Conservation (phyloP, 2,797 vertebrate genomes). For the Lemur catta region DNA sequence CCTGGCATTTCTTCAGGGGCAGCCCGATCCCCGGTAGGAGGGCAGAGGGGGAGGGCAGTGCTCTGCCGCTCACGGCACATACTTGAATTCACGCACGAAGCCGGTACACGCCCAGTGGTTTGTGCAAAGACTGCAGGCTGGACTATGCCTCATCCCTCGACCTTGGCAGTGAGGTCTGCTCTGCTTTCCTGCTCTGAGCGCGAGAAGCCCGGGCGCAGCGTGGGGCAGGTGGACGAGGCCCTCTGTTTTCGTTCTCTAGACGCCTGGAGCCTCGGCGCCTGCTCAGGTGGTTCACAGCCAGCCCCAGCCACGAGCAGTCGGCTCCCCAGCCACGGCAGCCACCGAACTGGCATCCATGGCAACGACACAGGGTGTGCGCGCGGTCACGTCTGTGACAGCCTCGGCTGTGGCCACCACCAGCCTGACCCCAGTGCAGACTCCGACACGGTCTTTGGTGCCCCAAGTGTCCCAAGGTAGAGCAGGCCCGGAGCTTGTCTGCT, state of each 20-base stretch:
- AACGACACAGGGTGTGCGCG: constrained; percentile 85
- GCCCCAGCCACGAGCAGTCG: constrained; percentile 86
- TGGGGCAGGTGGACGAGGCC: fast-evolving
- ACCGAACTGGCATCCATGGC: constrained; percentile 89
- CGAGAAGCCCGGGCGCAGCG: not conserved
- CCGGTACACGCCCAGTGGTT: fast-evolving
- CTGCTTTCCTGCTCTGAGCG: fast-evolving
- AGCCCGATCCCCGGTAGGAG: fast-evolving
- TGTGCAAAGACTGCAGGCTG: fast-evolving
- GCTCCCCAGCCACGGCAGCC: constrained; percentile 80
- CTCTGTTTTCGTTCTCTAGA: constrained; percentile 74
- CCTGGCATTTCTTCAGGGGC: fast-evolving
- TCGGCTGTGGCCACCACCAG: constrained; percentile 88
- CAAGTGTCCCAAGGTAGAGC: constrained; percentile 87
- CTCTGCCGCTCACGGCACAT: not conserved
- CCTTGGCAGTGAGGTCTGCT: not conserved
- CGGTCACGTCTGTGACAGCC: constrained; percentile 87
- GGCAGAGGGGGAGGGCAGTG: no score
- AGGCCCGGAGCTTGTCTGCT: not conserved
- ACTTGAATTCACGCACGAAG: fast-evolving
- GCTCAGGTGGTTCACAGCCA: constrained; percentile 87
- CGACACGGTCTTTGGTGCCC: constrained; percentile 87
- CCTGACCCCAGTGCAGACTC: constrained; percentile 87
- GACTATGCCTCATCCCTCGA: fast-evolving
- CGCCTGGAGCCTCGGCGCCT: constrained; percentile 70